These are phyloP conservation scores for Rhinichthys klamathensis DNA, from an alignment of 2,113 vertebrate genomes.

Conservation along the genomic window DNA sequence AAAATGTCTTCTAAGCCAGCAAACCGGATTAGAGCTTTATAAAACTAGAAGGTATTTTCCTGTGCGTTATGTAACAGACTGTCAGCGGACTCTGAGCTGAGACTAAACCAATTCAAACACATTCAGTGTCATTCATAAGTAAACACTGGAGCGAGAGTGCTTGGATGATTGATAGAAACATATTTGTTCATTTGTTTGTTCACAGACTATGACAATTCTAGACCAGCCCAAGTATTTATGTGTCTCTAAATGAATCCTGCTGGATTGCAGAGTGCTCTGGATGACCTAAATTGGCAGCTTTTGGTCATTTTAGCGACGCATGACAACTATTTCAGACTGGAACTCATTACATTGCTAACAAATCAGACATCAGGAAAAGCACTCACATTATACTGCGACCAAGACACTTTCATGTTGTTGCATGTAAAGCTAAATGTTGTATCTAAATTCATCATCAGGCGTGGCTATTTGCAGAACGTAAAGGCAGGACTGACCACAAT, in stretches of 20 bases:
- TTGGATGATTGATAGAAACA: not conserved
- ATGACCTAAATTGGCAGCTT: slow-evolving; percentile 28
- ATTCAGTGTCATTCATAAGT: not conserved
- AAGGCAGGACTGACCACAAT: slow-evolving; percentile 35
- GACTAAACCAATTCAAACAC: slow-evolving; percentile 5
- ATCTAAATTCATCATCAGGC: slow-evolving; percentile 25
- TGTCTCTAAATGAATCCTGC: slow-evolving; percentile 3
- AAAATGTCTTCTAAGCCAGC: not conserved
- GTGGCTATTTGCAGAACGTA: slow-evolving; percentile 39
- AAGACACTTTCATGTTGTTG: slow-evolving; percentile 39
- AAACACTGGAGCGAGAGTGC: not conserved
- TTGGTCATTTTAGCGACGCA: slow-evolving; percentile 29
- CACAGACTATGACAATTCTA: slow-evolving; percentile 7
- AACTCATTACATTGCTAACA: slow-evolving; percentile 20
- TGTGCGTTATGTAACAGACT: not conserved
- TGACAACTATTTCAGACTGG: slow-evolving; percentile 11
- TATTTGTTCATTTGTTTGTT: slow-evolving; percentile 6
- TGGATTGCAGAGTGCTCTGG: slow-evolving; percentile 15
- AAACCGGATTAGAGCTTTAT: not conserved
- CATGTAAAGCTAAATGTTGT: slow-evolving; percentile 26
- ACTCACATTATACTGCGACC: slow-evolving; percentile 15
- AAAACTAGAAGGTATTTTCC: not conserved
- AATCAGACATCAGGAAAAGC: slow-evolving; percentile 1
- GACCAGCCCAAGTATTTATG: slow-evolving; percentile 12
- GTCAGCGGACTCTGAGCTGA: not conserved